These are phyloP conservation scores for Cinclus mexicanus DNA, from an alignment of 2,113 vertebrate species.

Conservation along the genomic window DNA sequence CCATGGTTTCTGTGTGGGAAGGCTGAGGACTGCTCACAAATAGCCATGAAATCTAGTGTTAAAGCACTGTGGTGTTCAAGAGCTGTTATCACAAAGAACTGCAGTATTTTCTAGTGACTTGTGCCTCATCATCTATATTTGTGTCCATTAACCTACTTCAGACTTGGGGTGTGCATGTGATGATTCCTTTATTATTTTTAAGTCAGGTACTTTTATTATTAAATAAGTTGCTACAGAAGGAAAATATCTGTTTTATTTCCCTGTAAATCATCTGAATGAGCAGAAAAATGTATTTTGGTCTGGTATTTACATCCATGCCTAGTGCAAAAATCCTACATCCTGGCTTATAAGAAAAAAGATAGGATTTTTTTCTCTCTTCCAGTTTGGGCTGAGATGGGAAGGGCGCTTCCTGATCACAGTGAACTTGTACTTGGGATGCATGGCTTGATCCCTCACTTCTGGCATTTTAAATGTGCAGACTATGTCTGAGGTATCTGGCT, in stretches of 20 bases:
- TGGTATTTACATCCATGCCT: background rate
- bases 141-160: conserved; percentile 6
- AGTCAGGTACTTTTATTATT: background rate
- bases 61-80: background rate
- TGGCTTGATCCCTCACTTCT: background rate
- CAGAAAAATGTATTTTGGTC: background rate
- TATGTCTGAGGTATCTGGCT: background rate
- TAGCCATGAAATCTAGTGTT: background rate
- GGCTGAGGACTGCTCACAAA: background rate
- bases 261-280: background rate
- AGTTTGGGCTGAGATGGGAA: background rate
- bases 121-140: background rate
- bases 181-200: background rate
- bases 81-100: background rate
- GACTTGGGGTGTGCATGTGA: background rate
- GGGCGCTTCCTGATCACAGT: background rate
- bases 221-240: background rate
- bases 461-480: background rate
- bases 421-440: background rate
- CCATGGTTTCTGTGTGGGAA: background rate
- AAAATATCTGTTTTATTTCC: background rate
- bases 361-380: accelerated
- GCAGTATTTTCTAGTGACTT: background rate
- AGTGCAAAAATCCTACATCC: background rate
- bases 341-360: background rate